Conservation (phyloP, 2,888 invertebrate genomes). For the Morpho achilles region DNA sequence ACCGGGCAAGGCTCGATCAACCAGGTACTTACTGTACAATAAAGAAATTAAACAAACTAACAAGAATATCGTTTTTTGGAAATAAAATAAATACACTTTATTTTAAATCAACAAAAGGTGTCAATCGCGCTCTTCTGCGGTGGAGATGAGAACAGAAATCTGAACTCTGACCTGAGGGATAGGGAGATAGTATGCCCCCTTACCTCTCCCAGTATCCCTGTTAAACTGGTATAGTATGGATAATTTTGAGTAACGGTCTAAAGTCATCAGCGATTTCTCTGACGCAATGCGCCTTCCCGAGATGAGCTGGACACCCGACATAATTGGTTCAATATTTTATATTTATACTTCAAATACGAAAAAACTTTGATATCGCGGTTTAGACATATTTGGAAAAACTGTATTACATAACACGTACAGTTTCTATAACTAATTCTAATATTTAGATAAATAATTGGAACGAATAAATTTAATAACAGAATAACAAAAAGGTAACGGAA, state of each 20-base stretch:
- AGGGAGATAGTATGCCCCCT: constrained; percentile 45
- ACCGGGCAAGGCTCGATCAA: too few species aligned
- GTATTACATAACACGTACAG: too few species aligned
- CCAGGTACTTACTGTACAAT: too few species aligned
- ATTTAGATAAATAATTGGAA: too few species aligned
- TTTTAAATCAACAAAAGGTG: constrained; percentile 43
- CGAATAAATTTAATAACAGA: too few species aligned
- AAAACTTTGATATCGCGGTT: constrained; percentile 41
- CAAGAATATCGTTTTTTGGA: too few species aligned
- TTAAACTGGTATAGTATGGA: constrained; percentile 38
- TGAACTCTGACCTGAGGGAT: constrained; percentile 51
- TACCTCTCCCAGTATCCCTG: constrained; percentile 43
- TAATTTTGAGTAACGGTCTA: constrained; percentile 17
- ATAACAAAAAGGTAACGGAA: too few species aligned
- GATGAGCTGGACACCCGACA: constrained; percentile 59
- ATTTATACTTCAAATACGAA: constrained; percentile 11
- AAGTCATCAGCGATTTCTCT: constrained; percentile 32
- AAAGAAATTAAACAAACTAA: too few species aligned
- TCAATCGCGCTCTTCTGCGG: constrained; percentile 60
- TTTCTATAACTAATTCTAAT: too few species aligned
- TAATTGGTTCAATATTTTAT: accelerated
- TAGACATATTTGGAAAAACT: constrained; percentile 16
- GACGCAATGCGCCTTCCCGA: constrained; percentile 51
- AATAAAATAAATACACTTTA: neutral
- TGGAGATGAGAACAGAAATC: constrained; percentile 61